Base-by-base conservation (phyloP, 2,888 invertebrate genomes). In the Helicoverpa assulta region DNA sequence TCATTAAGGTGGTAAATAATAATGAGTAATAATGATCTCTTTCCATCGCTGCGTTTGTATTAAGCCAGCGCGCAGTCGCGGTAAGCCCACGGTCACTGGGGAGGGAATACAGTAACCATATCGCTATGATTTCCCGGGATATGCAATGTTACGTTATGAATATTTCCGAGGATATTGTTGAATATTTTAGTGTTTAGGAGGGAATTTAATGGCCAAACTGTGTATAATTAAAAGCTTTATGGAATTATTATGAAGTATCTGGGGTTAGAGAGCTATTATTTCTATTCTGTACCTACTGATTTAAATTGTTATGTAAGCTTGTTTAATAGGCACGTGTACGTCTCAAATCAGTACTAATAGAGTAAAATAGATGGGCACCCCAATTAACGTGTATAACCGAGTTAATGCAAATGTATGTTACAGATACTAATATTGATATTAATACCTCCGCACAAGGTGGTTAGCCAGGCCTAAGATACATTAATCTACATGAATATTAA, bases 1-100 rank as follows among this genome's bases (percentile, higher is more conserved):
- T 40, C 67, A 58, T 72, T 73, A 78, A 78, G 50, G 37, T 50
- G 60, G 53, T 53, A 60, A 66, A 79, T 74, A 78, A 73, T 73
- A 33, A 68, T 79, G 56, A 78, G 19, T 68, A 43, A 75, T 26
- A 80, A 65, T 69, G 58, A 76, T 65, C 60, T 50, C 37, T 54
- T 55, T 47, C 52, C 64, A 61, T 69, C 10, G 58, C 76, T 40
- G 61, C 53, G 26, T 65, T 62, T 55, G 64, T 75, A 61, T 57
- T 10, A 54, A 50, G 14, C 18, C 40, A 19, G 21, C 40, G 40
- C 26, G 43, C 12, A 5, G 40, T 29, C 19, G 57, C 33, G 47
- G 74, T 67, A 50, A 54, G 33, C 67, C 52, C 64, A 57, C 18
- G 18, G 51, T 47, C 65, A 0, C 51, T 79, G n/a, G 57, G 52